Evolutionary conservation across 2,888 invertebrate species (phyloP), one percentile per base, ranked within the genome.

Genomic region (Tetragnatha montana): DNA sequence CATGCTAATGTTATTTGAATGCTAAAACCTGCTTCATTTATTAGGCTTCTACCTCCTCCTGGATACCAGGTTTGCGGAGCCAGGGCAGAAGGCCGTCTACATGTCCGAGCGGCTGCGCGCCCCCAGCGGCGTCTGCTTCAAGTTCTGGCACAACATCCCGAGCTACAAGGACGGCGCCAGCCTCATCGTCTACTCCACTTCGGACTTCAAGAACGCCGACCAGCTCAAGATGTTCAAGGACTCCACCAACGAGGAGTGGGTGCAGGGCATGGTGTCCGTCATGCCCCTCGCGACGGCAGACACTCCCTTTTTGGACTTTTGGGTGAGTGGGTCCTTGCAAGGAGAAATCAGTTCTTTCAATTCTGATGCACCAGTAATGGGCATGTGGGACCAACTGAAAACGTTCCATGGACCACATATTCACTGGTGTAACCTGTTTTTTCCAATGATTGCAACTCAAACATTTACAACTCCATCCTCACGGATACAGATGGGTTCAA

Each of bases 81-180:
- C n/a, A 3, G 81, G 82, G 0, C 51, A 87, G 21, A 86, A 81
- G 81, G 91, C 91, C 1, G 89, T 91, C n/a, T 86, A 89, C 21
- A 80, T 91, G 79, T 91, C 91, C 0, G 91, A 91, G 71, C 78
- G 90, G 8, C 70, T 91, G 4, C 22, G 49, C 21, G 51, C 85
- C 10, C 35, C 83, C 8, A 50, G 68, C 8, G 84, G 82, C n/a
- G 78, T 87, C 10, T 91, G 91, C 35, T 22, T 91, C 19, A 87
- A 74, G n/a, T 12, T 91, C 22, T 91, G 89, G 91, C 89, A 89
- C 51, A 51, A 75, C 14, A 60, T 73, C 0, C 82, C 85, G 8
- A 88, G 47, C 49, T 87, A 81, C 21, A 22, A 71, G 51, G 81
- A 84, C 22, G 88, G 89, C 6, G 71, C 87, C n/a, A 71, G 49